Conservation (phyloP, 2,888 invertebrate genomes). For the Eilema caniola region DNA sequence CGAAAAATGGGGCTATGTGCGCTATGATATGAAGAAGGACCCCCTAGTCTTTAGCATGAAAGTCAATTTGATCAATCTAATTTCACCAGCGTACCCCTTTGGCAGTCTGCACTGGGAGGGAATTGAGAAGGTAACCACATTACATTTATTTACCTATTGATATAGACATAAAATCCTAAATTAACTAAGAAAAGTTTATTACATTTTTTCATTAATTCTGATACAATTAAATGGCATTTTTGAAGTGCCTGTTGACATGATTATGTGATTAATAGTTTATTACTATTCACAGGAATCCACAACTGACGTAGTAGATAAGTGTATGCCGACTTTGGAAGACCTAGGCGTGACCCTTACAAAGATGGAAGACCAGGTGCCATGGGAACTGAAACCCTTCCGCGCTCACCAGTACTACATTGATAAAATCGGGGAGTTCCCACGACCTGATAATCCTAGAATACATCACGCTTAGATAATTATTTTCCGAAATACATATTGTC, state of each 20-base stretch:
- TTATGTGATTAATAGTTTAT: background rate
- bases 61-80: conserved; percentile 87
- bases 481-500: background rate
- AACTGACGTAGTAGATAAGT: conserved; percentile 89
- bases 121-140: conserved; percentile 89
- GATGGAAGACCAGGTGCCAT: conserved; percentile 94
- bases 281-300: conserved; percentile 89
- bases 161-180: too few species aligned
- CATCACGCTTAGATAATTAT: conserved; percentile 39
- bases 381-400: conserved; percentile 92
- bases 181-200: too few species aligned
- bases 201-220: too few species aligned
- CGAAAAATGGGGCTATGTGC: conserved; percentile 89
- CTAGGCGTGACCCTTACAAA: conserved; percentile 92
- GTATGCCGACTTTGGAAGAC: conserved; percentile 94
- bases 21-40: conserved; percentile 91
- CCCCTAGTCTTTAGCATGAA: conserved; percentile 89
- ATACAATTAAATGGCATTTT: too few species aligned
- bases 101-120: conserved; percentile 92
- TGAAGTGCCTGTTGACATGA: background rate
- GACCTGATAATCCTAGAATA: conserved; percentile 88
- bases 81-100: conserved; percentile 90
- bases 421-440: conserved; percentile 91
- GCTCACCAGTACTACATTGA: conserved; percentile 91
- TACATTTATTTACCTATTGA: too few species aligned